A percentile compares a stretch with the other conserved stretches of the same genome.
Evolutionary conservation across 2,113 vertebrate species (phyloP).

Genomic region (Laticauda laticaudata): DNA sequence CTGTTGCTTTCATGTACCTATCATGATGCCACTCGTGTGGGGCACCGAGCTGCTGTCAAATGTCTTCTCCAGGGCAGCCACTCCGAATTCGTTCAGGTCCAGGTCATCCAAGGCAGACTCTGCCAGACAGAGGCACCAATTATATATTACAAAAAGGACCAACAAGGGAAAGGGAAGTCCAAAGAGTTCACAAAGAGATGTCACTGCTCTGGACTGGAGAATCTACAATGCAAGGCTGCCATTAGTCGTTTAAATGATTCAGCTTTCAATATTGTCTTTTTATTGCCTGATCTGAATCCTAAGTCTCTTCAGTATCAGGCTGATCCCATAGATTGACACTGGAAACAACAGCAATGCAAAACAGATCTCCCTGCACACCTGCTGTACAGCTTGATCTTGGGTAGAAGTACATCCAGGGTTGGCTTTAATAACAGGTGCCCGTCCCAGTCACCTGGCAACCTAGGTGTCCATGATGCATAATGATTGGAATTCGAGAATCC

Average conservation of each 20-base stretch:
- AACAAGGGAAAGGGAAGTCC: slow-evolving; percentile 70
- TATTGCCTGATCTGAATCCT: slow-evolving; percentile 27
- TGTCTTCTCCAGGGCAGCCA: slow-evolving; percentile 92
- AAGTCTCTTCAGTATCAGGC: slow-evolving; percentile 24
- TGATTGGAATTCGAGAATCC: neutral
- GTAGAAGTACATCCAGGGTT: slow-evolving; percentile 39
- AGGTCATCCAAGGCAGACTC: slow-evolving; percentile 95
- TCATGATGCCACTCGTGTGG: slow-evolving; percentile 84
- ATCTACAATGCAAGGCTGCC: slow-evolving; percentile 23
- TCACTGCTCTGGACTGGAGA: slow-evolving; percentile 48
- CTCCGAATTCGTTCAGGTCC: slow-evolving; percentile 94
- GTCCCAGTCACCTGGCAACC: slow-evolving; percentile 3
- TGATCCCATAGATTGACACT: slow-evolving; percentile 30
- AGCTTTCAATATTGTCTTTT: slow-evolving; percentile 46
- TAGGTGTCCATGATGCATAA: neutral
- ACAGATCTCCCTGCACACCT: slow-evolving; percentile 38
- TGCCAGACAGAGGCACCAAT: slow-evolving; percentile 69
- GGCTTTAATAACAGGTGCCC: neutral
- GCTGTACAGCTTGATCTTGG: slow-evolving; percentile 29
- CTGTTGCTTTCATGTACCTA: slow-evolving; percentile 79
- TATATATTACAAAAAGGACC: slow-evolving; percentile 72
- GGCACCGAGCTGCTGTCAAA: slow-evolving; percentile 84
- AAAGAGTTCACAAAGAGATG: slow-evolving; percentile 71
- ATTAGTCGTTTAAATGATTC: slow-evolving; percentile 38
- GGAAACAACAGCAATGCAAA: slow-evolving; percentile 46